phyloP scores from a whole-genome alignment of 1,140 invertebrate species.

The Macrobrachium rosenbergii region DNA sequence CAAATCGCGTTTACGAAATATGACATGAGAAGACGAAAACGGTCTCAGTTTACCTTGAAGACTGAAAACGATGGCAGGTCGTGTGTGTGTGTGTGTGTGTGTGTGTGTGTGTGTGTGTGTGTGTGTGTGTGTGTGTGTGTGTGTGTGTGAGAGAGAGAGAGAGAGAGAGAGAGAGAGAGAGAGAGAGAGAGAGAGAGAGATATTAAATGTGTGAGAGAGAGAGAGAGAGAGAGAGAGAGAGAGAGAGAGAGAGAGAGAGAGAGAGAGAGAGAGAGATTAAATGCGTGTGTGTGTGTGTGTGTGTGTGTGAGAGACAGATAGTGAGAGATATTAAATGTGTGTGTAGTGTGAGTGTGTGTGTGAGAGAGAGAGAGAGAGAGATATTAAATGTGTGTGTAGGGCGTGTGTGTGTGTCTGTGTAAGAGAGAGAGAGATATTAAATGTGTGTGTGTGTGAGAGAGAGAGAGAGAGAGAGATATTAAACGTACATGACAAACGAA shows the following conservation, averaged over 20 bases:
- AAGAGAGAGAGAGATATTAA: slow-evolving; percentile 28
- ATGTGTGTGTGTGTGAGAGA: slow-evolving; percentile 1
- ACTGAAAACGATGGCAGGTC: background rate
- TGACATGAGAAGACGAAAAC: too few species aligned
- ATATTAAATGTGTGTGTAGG: background rate
- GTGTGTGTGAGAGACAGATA: slow-evolving; percentile 12
- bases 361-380: slow-evolving; percentile 11
- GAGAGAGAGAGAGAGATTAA: slow-evolving; percentile 41
- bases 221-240: slow-evolving; percentile 32
- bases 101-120: background rate
- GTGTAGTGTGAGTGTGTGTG: background rate
- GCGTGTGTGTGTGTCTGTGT: background rate
- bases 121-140: background rate
- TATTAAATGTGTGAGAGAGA: background rate
- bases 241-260: slow-evolving; percentile 40
- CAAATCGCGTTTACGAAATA: too few species aligned
- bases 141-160: slow-evolving; percentile 24
- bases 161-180: slow-evolving; percentile 44
- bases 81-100: background rate
- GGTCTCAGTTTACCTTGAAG: too few species aligned
- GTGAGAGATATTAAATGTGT: slow-evolving; percentile 19
- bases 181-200: slow-evolving; percentile 28
- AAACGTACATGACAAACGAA: background rate
- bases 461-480: slow-evolving; percentile 26
- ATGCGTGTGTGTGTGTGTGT: slow-evolving; percentile 1